Evolutionary conservation across 1,140 invertebrate species (phyloP).

Genomic region (Bombus consobrinus): DNA sequence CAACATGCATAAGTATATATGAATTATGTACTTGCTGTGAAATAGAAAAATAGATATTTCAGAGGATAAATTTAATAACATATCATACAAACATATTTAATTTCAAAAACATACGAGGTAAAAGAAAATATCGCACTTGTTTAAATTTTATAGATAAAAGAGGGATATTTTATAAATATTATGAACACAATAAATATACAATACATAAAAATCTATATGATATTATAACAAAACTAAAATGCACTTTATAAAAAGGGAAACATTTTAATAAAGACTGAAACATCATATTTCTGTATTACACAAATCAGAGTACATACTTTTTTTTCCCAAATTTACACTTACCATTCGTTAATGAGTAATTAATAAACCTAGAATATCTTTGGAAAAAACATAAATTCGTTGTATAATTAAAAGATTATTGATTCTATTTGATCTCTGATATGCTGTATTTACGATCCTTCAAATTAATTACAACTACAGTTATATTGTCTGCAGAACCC

Average conservation of each 20-base stretch:
- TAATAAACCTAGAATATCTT: constrained; percentile 55
- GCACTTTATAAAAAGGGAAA: background rate
- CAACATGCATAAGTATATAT: constrained; percentile 3
- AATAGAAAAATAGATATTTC: constrained; percentile 20
- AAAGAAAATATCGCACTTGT: background rate
- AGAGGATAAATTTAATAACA: background rate
- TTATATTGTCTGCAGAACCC: constrained; percentile 97
- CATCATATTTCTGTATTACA: constrained; percentile 24
- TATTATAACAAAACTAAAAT: background rate
- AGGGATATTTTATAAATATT: background rate
- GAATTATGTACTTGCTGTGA: constrained; percentile 8
- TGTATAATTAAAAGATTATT: constrained; percentile 43
- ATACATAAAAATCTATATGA: background rate
- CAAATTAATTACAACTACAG: constrained; percentile 95
- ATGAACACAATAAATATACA: background rate
- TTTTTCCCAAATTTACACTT: constrained; percentile 23
- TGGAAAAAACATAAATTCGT: constrained; percentile 35
- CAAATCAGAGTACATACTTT: constrained; percentile 2
- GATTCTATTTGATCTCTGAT: constrained; percentile 61
- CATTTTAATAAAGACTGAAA: constrained; percentile 7
- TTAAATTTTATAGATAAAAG: background rate
- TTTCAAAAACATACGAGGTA: background rate
- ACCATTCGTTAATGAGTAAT: constrained; percentile 31
- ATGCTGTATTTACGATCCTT: constrained; percentile 83
- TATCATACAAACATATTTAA: background rate